These are phyloP conservation scores for Pteropus alecto DNA, from an alignment of 2,113 vertebrate species.

Conservation along the genomic window DNA sequence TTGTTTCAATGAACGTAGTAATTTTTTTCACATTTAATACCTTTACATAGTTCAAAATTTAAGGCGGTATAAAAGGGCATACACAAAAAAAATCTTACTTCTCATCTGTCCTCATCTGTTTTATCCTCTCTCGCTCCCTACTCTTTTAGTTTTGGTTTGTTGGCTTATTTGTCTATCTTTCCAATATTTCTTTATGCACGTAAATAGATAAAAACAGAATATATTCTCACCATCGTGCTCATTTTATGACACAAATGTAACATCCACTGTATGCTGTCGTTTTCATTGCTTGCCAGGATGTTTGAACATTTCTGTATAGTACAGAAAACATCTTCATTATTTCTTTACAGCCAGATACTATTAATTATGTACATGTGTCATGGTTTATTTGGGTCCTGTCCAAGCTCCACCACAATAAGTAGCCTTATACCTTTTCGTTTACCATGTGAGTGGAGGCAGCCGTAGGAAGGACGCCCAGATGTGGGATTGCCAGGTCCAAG, in stretches of 20 bases:
- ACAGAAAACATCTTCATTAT: not conserved
- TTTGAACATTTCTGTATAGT: not conserved
- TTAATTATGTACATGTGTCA: not conserved
- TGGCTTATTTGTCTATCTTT: not conserved
- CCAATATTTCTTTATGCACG: not conserved
- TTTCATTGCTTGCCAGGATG: not conserved
- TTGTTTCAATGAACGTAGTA: not conserved
- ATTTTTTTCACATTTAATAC: conserved; percentile 4
- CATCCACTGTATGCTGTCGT: not conserved
- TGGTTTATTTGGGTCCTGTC: not conserved
- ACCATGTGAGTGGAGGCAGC: not conserved
- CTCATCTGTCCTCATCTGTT: not conserved
- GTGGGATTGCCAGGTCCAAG: not conserved
- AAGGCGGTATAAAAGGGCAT: not conserved
- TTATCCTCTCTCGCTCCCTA: not conserved
- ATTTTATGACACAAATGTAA: not conserved
- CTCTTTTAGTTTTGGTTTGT: not conserved
- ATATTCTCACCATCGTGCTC: not conserved
- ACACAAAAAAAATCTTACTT: not conserved
- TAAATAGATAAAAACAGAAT: not conserved
- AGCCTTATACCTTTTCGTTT: not conserved
- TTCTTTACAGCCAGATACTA: not conserved
- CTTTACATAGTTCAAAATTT: not conserved
- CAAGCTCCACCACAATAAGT: not conserved
- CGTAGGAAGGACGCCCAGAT: not conserved